Percentiles rank a stretch among this genome's conserved stretches.
These are phyloP conservation scores for Lacanobia wlatinum DNA, from an alignment of 2,888 invertebrate genomes.

Conservation along the genomic window DNA sequence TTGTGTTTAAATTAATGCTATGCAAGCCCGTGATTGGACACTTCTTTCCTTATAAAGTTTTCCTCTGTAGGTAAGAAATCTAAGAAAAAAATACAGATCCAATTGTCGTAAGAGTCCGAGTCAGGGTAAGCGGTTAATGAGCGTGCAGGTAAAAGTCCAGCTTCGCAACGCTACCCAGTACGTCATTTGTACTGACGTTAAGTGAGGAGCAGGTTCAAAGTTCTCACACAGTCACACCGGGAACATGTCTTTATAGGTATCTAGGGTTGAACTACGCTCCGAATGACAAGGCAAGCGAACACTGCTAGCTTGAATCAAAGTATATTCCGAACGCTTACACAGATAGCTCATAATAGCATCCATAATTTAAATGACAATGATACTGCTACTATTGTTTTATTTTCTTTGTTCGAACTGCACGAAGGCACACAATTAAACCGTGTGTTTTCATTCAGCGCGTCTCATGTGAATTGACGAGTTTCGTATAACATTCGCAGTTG, in stretches of 20 bases:
- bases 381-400: conserved; percentile 26
- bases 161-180: conserved; percentile 1
- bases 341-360: conserved; percentile 5
- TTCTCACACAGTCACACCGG: conserved; percentile 7
- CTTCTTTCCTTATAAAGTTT: neutral
- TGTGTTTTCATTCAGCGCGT: conserved; percentile 56
- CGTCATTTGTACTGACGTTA: conserved; percentile 9
- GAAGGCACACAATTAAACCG: conserved; percentile 49
- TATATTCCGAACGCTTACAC: neutral
- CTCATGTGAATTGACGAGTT: conserved; percentile 57
- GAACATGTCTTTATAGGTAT: neutral
- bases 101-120: neutral
- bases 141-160: conserved; percentile 3
- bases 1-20: conserved; percentile 9
- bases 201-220: conserved; percentile 25
- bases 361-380: conserved; percentile 23
- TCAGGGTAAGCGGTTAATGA: conserved; percentile 2
- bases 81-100: neutral
- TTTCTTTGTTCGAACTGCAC: conserved; percentile 40
- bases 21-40: conserved; percentile 1
- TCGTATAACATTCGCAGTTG: conserved; percentile 55
- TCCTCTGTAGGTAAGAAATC: neutral
- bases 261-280: conserved; percentile 25
- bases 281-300: neutral
- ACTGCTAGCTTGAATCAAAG: neutral